A percentile compares a stretch with the other conserved stretches of the same genome.
Conservation (phyloP, 2,113 vertebrate species). For the Ploceus nigricollis region DNA sequence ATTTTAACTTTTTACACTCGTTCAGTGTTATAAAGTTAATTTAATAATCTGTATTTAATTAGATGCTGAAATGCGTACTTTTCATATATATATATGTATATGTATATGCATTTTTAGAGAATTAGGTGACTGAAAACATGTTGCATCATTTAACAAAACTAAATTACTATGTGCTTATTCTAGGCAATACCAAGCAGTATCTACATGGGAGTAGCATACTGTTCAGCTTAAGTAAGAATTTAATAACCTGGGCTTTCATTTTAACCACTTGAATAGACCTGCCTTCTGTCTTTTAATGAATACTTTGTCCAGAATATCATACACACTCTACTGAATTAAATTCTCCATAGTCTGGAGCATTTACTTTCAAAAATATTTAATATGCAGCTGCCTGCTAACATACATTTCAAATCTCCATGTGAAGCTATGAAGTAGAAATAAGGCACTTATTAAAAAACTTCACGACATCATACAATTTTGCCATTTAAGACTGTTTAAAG, state of each 20-base stretch:
- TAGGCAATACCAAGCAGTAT: background rate
- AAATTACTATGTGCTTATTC: background rate
- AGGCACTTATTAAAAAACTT: conserved; percentile 10
- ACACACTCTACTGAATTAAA: conserved; percentile 14
- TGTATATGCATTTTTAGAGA: background rate
- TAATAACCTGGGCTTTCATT: background rate
- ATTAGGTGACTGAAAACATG: background rate
- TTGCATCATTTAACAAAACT: background rate
- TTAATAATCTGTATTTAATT: background rate
- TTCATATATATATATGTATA: background rate
- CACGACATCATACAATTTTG: background rate
- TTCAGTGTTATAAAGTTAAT: background rate
- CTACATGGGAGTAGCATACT: background rate
- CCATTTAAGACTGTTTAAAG: background rate
- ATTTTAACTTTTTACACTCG: background rate
- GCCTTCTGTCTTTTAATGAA: conserved; percentile 30
- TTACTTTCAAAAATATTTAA: background rate
- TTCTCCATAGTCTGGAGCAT: background rate
- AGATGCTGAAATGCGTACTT: background rate
- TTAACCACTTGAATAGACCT: background rate
- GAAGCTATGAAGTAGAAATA: background rate
- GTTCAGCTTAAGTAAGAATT: background rate
- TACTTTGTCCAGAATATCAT: conserved; percentile 29
- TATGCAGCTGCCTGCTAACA: background rate
- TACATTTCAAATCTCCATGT: background rate